Evolutionary conservation across 2,888 invertebrate species (phyloP).

Genomic region (Taenaris catops): DNA sequence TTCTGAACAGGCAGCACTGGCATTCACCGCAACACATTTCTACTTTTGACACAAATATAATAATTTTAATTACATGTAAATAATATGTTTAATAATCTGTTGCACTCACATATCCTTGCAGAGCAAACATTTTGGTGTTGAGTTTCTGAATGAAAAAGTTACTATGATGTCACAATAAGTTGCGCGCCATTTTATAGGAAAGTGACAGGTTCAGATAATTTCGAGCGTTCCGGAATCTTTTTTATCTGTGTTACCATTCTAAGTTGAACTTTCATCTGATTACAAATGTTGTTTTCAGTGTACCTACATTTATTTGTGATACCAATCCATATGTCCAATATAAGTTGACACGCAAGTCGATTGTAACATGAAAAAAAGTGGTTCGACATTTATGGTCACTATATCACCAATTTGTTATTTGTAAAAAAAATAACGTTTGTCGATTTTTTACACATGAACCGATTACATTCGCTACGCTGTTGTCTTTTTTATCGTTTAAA

Average conservation of each 20-base stretch:
- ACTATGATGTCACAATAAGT: conserved; percentile 55
- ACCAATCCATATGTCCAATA: neutral
- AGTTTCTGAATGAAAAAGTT: conserved; percentile 38
- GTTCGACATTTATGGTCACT: too few relatives aligned
- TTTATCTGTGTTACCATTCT: conserved; percentile 22
- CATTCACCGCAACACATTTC: conserved; percentile 8
- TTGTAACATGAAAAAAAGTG: too few relatives aligned
- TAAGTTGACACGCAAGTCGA: too few relatives aligned
- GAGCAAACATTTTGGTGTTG: conserved; percentile 56
- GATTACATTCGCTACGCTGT: neutral
- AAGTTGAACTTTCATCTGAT: conserved; percentile 16
- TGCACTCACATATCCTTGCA: conserved; percentile 62
- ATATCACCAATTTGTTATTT: conserved; percentile 6
- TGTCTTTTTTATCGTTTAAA: too few relatives aligned
- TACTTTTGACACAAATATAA: conserved; percentile 9
- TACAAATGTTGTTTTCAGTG: neutral
- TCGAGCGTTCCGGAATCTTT: conserved; percentile 27
- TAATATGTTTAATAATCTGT: conserved; percentile 15
- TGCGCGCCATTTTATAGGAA: conserved; percentile 49
- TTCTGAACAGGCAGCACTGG: conserved; percentile 12
- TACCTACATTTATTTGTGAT: conserved; percentile 3
- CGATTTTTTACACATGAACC: conserved; percentile 2
- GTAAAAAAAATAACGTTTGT: conserved; percentile 4
- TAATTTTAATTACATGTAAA: conserved; percentile 7
- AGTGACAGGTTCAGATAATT: conserved; percentile 48